Percentiles rank a stretch among this genome's conserved stretches.
Evolutionary conservation across 2,113 vertebrate species (phyloP).

Genomic region (Nannospalax galili): DNA sequence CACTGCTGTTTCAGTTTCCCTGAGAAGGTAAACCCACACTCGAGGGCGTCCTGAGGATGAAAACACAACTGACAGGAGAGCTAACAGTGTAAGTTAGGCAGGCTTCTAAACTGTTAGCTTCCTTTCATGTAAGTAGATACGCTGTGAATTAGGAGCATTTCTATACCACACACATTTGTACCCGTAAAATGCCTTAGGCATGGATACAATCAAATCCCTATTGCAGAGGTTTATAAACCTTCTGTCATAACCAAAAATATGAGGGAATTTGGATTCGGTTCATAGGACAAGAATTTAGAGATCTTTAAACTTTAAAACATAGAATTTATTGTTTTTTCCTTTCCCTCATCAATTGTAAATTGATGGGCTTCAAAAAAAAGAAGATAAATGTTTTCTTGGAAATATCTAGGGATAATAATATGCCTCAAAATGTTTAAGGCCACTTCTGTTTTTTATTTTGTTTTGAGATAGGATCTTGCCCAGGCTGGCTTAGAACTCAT

Average conservation of each 20-base stretch:
- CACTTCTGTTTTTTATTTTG: not conserved
- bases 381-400: slow-evolving; percentile 34
- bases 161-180: not conserved
- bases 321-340: slow-evolving; percentile 29
- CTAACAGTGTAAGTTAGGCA: not conserved
- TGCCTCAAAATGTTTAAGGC: not conserved
- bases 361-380: not conserved
- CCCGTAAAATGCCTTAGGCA: slow-evolving; percentile 11
- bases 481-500: not conserved
- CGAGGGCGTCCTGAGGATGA: not conserved
- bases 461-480: not conserved
- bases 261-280: slow-evolving; percentile 57
- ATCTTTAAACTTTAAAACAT: slow-evolving; percentile 57
- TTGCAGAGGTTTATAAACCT: slow-evolving; percentile 56
- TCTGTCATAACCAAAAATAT: slow-evolving; percentile 52
- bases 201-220: slow-evolving; percentile 25
- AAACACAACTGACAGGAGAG: not conserved
- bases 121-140: not conserved
- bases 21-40: not conserved
- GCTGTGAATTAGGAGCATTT: slow-evolving; percentile 21
- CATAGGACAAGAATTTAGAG: slow-evolving; percentile 47
- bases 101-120: slow-evolving; percentile 14
- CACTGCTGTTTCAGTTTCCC: not conserved
- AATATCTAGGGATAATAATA: slow-evolving; percentile 20
- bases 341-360: slow-evolving; percentile 1